Evolutionary conservation across 2,888 invertebrate genomes (phyloP), one percentile per base, ranked within the genome.

Genomic region (Drosophila sordidapex): DNA sequence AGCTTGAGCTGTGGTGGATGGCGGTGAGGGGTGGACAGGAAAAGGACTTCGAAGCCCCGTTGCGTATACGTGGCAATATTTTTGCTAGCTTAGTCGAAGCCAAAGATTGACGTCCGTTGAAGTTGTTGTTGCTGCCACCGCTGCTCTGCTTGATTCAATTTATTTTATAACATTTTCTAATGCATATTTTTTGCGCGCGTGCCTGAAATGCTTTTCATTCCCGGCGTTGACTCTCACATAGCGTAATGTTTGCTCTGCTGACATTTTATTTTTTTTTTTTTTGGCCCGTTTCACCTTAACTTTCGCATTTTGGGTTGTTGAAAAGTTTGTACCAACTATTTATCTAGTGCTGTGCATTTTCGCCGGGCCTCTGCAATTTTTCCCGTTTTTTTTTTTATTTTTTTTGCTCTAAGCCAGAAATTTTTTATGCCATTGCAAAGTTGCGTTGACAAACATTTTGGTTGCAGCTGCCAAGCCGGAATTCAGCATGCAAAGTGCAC

Each of bases 141-240:
- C 68, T 82, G 76, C 68, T 79, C 74, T 69, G 89, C 78, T 80
- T 85, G 84, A 85, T 85, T 89, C 87, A 85, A 85, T 89, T 85
- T 89, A 82, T 85, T 82, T 81, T 89, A 84, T 76, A 84, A 79
- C 78, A 89, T 89, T 89, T 89, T 85, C 87, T 72, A 89, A 84
- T 85, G 89, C 82, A 85, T 86, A 86, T 83, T 83, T 82, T 69
- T 75, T 63, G 81, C 66, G 89, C 82, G 87, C 89, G 85, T 85
- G 85, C 85, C 72, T 82, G 70, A 82, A 84, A 88, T 83, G 64
- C 63, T 80, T 78, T 68, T 53, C 62, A 66, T 59, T 53, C 56
- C 52, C 46, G 4, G 15, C 46, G 15, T 46, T 27, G 46, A 35
- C 27, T 36, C 31, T 21, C 33, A 33, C 54, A 31, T 27, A 31